These are phyloP conservation scores for Mionectes olivaceus DNA, from an alignment of 2,797 vertebrate species.

Conservation along the genomic window DNA sequence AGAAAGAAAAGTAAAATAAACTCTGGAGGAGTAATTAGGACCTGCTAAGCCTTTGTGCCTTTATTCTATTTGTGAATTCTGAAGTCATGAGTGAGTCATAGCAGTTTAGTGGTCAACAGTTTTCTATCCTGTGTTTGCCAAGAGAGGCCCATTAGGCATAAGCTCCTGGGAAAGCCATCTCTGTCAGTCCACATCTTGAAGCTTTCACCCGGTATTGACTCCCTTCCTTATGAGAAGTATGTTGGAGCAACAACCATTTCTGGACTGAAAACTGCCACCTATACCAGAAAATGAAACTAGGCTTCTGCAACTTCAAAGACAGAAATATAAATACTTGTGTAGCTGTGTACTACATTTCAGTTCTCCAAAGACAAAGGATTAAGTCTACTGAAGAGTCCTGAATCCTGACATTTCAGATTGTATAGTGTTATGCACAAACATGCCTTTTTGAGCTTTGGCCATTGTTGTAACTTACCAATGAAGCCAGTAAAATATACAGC, in stretches of 20 bases:
- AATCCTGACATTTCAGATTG: not conserved
- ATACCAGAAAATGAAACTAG: not conserved
- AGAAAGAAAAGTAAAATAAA: conserved; percentile 14
- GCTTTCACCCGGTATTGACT: not conserved
- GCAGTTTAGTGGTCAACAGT: not conserved
- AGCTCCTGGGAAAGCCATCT: not conserved
- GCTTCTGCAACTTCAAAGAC: not conserved
- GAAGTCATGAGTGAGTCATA: not conserved
- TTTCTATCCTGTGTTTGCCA: not conserved
- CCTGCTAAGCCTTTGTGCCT: not conserved
- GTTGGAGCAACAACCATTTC: not conserved
- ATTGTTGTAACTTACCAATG: not conserved
- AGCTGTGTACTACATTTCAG: not conserved
- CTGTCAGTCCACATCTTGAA: not conserved
- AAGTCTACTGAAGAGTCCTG: not conserved
- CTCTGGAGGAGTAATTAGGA: not conserved
- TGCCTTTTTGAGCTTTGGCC: not conserved
- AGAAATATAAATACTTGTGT: not conserved
- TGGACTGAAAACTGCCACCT: not conserved
- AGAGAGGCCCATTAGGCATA: not conserved
- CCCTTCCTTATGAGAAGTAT: not conserved
- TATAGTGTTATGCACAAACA: not conserved
- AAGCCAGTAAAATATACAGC: not conserved
- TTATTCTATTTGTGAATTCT: not conserved
- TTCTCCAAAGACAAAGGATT: not conserved